Evolutionary conservation across 2,113 vertebrate species (phyloP).

Genomic region (Colinus virginianus): DNA sequence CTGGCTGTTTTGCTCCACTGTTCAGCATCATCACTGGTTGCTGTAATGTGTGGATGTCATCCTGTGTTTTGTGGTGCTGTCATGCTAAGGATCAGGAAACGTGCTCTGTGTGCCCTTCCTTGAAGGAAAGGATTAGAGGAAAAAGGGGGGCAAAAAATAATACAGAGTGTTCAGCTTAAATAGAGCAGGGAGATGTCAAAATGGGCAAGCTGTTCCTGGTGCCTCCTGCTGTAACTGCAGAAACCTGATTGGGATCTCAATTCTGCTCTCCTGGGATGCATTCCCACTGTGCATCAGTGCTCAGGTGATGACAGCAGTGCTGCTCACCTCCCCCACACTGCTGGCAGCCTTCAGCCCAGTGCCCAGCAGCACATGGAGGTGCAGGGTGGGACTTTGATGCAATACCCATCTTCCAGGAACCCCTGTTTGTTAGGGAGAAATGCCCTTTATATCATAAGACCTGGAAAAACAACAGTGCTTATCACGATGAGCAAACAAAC

Average conservation of each 20-base stretch:
- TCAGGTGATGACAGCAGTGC: neutral
- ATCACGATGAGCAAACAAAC: neutral
- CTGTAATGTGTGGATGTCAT: neutral
- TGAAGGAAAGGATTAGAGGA: neutral
- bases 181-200: neutral
- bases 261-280: neutral
- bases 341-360: rapidly evolving
- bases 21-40: rapidly evolving
- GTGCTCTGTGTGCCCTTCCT: neutral
- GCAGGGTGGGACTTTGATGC: neutral
- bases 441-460: neutral
- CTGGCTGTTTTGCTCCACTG: rapidly evolving
- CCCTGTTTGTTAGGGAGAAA: neutral
- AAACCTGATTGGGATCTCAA: neutral
- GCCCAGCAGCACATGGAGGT: neutral
- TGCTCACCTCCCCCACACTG: rapidly evolving
- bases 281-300: rapidly evolving
- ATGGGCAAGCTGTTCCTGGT: neutral
- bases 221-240: neutral
- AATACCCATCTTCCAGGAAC: neutral
- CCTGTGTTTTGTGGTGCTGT: neutral
- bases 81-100: neutral
- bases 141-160: too few relatives aligned
- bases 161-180: neutral
- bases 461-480: neutral